Percentiles rank a stretch among this genome's conserved stretches.
phyloP scores from a whole-genome alignment of 2,888 invertebrate species.

The Digitonthophagus gazella region DNA sequence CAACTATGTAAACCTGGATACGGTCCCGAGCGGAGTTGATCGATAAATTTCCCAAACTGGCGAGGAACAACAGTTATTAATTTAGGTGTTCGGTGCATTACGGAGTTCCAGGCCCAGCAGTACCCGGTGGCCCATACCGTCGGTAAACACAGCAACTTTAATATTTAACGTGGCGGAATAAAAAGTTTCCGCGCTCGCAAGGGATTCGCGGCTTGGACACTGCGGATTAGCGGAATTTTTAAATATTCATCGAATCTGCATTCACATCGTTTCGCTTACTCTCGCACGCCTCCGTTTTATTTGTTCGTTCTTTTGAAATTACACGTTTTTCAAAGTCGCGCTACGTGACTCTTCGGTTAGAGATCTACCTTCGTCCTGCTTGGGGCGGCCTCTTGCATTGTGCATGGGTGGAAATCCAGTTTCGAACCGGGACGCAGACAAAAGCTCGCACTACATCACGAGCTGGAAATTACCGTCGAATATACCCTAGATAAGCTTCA shows the following conservation, averaged over 20 bases:
- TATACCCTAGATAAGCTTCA: background rate
- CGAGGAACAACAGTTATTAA: conserved; percentile 14
- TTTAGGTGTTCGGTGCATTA: conserved; percentile 14
- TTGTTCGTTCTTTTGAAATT: background rate
- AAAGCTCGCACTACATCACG: background rate
- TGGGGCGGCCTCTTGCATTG: background rate
- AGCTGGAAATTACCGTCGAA: background rate
- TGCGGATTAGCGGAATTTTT: background rate
- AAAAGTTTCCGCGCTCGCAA: background rate
- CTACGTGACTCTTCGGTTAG: background rate
- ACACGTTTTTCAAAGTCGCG: background rate
- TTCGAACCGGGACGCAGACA: background rate
- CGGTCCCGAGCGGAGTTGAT: conserved; percentile 2
- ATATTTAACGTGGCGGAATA: background rate
- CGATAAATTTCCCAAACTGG: conserved; percentile 16
- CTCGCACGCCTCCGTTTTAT: background rate
- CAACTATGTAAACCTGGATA: background rate
- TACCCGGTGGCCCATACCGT: background rate
- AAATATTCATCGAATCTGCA: background rate
- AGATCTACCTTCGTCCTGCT: background rate
- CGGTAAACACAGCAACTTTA: background rate
- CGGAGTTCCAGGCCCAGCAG: background rate
- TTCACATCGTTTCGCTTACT: background rate
- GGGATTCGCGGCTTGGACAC: background rate
- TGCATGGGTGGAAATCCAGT: background rate